Base-by-base conservation (phyloP, 1,140 invertebrate species). In the Delia radicum region DNA sequence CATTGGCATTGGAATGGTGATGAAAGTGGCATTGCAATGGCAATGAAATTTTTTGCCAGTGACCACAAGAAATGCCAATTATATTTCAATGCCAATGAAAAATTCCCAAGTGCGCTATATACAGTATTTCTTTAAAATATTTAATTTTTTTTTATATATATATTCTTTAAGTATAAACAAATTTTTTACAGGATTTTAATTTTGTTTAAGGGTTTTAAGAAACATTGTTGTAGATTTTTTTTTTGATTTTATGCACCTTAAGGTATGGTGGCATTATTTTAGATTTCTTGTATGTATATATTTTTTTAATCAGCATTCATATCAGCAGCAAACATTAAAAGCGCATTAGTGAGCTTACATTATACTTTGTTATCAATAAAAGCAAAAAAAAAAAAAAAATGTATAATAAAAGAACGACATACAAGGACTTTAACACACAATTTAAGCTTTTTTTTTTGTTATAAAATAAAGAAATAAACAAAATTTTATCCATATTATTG, bases 311-410 rank as follows among this genome's bases (percentile, higher is more conserved):
- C 83, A 82, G 80, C 77, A 82, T 82, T 85, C 80, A 81, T 85
- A 85, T 85, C 83, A 83, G 78, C 81, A 81, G 77, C 78, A 81
- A 81, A 85, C 83, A 85, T 85, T 85, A 85, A 85, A 85, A 85
- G 83, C 83, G 81, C 83, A 85, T 85, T 85, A 85, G 81, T 83
- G 81, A 61, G 74, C 76, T 75, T 73, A 62, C 72, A 74, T 46
- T 48, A 73, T 63, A 76, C 73, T 26, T 73, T 76, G 75, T 74
- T 76, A 76, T 69, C 65, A 69, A 69, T 69, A 69, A 69, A 69
- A 69, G n/a, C 37, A 69, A 69, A 24, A 69, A 33, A 12, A 33
- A 21, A 69, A 37, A 21, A 69, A 63, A 18, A 55, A 1, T 48
- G 46, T 48, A 48, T 48, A 48, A 48, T 48, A 48, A n/a, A 48